Percentiles rank a stretch among this genome's conserved stretches.
Evolutionary conservation across 1,140 invertebrate species (phyloP).

Genomic region (Ladona fulva): DNA sequence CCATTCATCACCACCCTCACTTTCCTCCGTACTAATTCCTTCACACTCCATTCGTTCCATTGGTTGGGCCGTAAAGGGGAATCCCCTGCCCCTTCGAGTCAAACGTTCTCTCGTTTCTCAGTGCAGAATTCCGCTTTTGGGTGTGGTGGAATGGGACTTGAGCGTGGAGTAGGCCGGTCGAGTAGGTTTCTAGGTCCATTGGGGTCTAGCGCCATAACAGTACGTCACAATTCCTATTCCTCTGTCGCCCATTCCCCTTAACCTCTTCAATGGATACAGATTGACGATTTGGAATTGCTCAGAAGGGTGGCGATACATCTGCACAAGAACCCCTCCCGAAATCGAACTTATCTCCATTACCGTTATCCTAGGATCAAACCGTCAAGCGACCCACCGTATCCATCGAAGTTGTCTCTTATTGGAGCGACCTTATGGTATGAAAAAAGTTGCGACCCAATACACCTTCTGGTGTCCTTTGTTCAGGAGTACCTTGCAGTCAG

Average conservation of each 20-base stretch:
- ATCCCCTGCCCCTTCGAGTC: not conserved
- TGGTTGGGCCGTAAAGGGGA: not conserved
- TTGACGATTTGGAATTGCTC: no score
- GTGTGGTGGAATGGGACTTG: not conserved
- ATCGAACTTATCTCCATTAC: no score
- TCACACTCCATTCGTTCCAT: not conserved
- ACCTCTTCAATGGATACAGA: not conserved
- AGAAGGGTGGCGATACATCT: no score
- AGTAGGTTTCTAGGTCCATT: not conserved
- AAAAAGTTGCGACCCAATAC: no score
- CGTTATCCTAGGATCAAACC: no score
- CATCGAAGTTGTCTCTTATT: no score
- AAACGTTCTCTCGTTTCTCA: not conserved
- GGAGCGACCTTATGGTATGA: no score
- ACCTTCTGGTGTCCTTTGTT: no score
- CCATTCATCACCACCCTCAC: not conserved
- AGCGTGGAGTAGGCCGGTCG: not conserved
- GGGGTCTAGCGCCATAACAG: not conserved
- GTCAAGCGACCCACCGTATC: no score
- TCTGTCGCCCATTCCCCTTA: not conserved
- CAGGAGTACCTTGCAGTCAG: no score
- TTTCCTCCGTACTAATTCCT: constrained; percentile 3
- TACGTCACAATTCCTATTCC: not conserved
- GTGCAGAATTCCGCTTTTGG: not conserved
- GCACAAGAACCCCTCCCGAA: no score